Evolutionary conservation across 2,113 vertebrate genomes (phyloP).

Genomic region (Chaenogobius annularis): DNA sequence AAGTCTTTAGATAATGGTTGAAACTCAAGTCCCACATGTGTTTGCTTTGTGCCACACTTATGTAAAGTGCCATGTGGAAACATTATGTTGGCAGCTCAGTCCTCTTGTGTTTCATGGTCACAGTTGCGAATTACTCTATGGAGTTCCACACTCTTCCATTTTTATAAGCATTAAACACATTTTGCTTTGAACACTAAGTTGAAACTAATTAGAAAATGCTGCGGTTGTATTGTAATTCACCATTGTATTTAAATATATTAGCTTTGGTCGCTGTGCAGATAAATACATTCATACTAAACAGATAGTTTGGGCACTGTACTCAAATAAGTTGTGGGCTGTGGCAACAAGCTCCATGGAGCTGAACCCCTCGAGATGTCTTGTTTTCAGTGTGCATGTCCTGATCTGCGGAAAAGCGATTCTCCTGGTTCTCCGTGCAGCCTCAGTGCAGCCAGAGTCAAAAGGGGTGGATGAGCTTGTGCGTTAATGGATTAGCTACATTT

Average conservation of each 20-base stretch:
- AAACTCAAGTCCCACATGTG: conserved; percentile 8
- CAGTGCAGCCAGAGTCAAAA: conserved; percentile 33
- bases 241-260: background rate
- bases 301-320: conserved; percentile 25
- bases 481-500: conserved; percentile 14
- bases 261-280: background rate
- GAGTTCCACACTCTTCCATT: background rate
- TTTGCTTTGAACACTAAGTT: background rate
- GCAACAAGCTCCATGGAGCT: conserved; percentile 51
- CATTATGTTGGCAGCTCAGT: conserved; percentile 68
- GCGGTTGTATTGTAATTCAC: conserved; percentile 8
- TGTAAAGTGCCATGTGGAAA: conserved; percentile 70
- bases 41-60: conserved; percentile 31
- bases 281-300: background rate
- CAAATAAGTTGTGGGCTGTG: conserved; percentile 44
- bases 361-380: conserved; percentile 48
- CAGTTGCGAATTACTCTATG: conserved; percentile 40
- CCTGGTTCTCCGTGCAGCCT: conserved; percentile 22
- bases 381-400: conserved; percentile 53
- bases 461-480: background rate
- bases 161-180: background rate
- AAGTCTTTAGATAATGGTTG: background rate
- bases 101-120: conserved; percentile 68
- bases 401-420: conserved; percentile 30
- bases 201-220: background rate